phyloP scores from a whole-genome alignment of 2,797 vertebrate species.

The Poecilia picta region DNA sequence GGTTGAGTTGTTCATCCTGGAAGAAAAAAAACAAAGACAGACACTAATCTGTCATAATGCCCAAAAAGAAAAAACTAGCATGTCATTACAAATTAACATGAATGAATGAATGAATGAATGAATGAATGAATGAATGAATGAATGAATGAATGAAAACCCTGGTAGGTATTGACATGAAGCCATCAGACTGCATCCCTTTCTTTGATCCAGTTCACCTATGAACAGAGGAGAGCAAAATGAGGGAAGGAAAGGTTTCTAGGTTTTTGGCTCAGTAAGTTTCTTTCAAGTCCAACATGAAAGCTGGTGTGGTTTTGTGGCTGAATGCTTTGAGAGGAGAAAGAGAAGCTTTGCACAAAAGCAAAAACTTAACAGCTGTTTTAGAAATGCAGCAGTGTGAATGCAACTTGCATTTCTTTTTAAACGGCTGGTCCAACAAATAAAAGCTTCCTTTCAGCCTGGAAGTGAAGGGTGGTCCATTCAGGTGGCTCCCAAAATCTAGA shows the following conservation, averaged over 20 bases:
- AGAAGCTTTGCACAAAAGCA: conserved; percentile 34
- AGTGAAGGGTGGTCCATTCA: conserved; percentile 39
- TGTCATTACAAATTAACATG: conserved; percentile 21
- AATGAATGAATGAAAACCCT: conserved; percentile 16
- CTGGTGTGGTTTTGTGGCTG: conserved; percentile 32
- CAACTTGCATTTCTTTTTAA: conserved; percentile 40
- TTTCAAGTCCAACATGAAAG: conserved; percentile 29
- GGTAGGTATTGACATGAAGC: conserved; percentile 11
- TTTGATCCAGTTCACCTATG: conserved; percentile 1
- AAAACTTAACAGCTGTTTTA: conserved; percentile 59
- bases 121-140: not conserved
- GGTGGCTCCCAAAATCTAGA: conserved; percentile 34
- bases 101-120: conserved; percentile 11
- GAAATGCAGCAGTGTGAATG: conserved; percentile 50
- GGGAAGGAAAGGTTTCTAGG: conserved; percentile 17
- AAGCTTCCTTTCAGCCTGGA: conserved; percentile 58
- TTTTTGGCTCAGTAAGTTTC: conserved; percentile 22
- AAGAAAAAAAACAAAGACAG: conserved; percentile 17
- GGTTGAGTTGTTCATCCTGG: not conserved
- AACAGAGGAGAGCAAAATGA: conserved; percentile 8
- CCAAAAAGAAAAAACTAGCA: conserved; percentile 29
- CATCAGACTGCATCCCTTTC: conserved; percentile 25
- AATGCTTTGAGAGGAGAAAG: conserved; percentile 39
- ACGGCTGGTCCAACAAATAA: conserved; percentile 40
- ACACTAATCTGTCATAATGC: conserved; percentile 27